Evolutionary conservation across 2,888 invertebrate species (phyloP).

Genomic region (Tholera decimalis): DNA sequence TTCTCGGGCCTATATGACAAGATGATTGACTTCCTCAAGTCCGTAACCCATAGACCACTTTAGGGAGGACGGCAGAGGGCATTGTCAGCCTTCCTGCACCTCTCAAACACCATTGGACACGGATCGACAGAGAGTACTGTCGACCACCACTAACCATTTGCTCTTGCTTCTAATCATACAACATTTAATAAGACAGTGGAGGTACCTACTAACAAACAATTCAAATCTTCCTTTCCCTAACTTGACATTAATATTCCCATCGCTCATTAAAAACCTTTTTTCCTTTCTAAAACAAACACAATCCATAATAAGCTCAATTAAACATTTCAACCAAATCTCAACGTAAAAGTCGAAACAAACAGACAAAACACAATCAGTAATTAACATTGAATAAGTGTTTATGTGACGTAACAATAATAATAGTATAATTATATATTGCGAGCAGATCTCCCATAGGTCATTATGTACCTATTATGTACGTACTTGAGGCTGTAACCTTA

Average conservation of each 20-base stretch:
- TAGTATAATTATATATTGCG: slow-evolving; percentile 51
- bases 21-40: too few species aligned
- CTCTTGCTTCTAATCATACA: too few species aligned
- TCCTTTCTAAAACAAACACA: slow-evolving; percentile 31
- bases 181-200: too few species aligned
- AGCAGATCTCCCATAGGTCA: slow-evolving; percentile 60
- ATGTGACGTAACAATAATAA: slow-evolving; percentile 51
- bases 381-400: slow-evolving; percentile 41
- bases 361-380: slow-evolving; percentile 43
- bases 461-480: slow-evolving; percentile 41
- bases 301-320: slow-evolving; percentile 34
- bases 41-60: too few species aligned
- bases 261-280: slow-evolving; percentile 6
- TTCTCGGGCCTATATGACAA: too few species aligned
- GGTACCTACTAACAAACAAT: not conserved
- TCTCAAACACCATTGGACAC: too few species aligned
- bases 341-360: slow-evolving; percentile 41
- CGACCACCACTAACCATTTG: too few species aligned
- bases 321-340: too few species aligned
- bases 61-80: too few species aligned
- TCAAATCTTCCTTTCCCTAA: not conserved
- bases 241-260: too few species aligned
- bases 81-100: too few species aligned
- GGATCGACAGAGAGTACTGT: too few species aligned
- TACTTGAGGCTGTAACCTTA: slow-evolving; percentile 47